A percentile compares a stretch with the other conserved stretches of the same genome.
Evolutionary conservation across 1,140 invertebrate genomes (phyloP).

Genomic region (Penaeus chinensis): DNA sequence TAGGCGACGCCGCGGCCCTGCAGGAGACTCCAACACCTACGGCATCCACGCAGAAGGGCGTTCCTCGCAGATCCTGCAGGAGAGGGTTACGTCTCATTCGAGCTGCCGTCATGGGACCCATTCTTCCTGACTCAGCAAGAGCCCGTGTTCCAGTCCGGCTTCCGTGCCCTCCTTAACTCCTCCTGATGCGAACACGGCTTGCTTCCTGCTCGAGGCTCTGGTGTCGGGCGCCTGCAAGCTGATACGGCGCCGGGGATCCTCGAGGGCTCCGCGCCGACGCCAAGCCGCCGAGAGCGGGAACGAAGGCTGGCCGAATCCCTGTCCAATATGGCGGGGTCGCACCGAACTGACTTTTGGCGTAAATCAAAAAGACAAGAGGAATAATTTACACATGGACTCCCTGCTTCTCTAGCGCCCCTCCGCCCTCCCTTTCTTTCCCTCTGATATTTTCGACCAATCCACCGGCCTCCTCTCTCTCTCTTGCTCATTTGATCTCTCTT

Average conservation of each 20-base stretch:
- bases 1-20: not conserved
- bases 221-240: not conserved
- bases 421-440: not conserved
- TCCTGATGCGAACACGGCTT: no score
- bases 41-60: not conserved
- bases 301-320: not conserved
- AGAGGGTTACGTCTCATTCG: slow-evolving; percentile 7
- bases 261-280: not conserved
- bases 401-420: not conserved
- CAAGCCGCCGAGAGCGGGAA: not conserved
- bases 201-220: not conserved
- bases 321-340: slow-evolving; percentile 12
- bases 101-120: slow-evolving; percentile 21
- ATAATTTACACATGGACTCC: slow-evolving; percentile 28
- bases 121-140: slow-evolving; percentile 40
- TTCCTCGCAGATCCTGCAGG: not conserved
- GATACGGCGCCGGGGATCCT: no score
- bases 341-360: slow-evolving; percentile 17
- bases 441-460: not conserved
- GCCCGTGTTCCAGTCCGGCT: slow-evolving; percentile 30
- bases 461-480: not conserved
- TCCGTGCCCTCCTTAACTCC: slow-evolving; percentile 5
- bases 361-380: slow-evolving; percentile 45
- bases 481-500: not conserved
- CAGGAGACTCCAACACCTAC: not conserved